Base-by-base conservation (phyloP, 2,113 vertebrate genomes). In the Periophthalmodon schlosseri region DNA sequence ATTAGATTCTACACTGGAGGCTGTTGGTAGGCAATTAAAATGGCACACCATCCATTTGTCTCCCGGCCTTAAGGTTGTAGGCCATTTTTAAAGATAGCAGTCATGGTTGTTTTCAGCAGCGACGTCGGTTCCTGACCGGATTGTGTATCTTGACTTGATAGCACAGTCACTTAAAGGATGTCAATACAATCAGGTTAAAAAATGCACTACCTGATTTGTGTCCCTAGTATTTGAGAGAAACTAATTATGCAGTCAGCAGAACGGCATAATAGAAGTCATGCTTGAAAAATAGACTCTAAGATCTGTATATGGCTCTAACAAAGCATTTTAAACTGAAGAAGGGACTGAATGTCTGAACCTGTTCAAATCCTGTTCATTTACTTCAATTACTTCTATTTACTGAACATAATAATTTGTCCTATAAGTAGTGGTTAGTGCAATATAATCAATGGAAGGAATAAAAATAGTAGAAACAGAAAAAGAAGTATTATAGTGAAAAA, bases 1-100 rank as follows among this genome's bases (percentile, higher is more conserved):
- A 94, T 94, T 93, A 93, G 90, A 94, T 93, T 92, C 87, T 90
- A 87, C 91, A 92, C 92, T 91, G 88, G 88, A 92, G 93, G 89
- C 84, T 82, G 86, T 89, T 88, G 90, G 84, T 85, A 91, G 91
- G 90, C 92, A 94, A 94, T 94, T 95, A 94, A 93, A 93, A 91
- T 85, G 46, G 83, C 87, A 91, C 89, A 90, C 86, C 90, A 86
- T 90, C 89, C 89, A 93, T 94, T 94, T 93, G 91, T 94, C 91
- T 93, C 88, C 75, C 75, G 93, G 92, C 85, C 85, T 91, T 89
- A 89, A 89, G 90, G 89, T 91, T 93, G 80, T 46, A 54, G 84
- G 79, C 83, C 83, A 76, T 81, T 84, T 91, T 86, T 87, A 79
- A 91, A 90, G 84, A 90, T 88, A 90, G 87, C 81, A 87, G 87